Conservation (phyloP, 2,888 invertebrate genomes). For the Andrena flavipes region DNA sequence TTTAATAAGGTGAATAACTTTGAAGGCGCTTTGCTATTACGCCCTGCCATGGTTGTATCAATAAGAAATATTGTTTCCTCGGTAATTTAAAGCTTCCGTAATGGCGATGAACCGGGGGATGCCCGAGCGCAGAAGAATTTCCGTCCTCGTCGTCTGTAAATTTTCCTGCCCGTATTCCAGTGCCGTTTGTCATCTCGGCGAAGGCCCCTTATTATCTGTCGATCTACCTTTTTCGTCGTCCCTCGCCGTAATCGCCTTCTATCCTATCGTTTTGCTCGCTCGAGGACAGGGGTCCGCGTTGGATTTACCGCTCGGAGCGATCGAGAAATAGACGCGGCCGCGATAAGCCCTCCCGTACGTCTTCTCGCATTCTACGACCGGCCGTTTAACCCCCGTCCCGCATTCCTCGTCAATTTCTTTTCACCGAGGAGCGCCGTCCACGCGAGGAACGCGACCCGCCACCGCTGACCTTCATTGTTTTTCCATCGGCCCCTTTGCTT, state of each 20-base stretch:
- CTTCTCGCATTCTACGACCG: slow-evolving; percentile 53
- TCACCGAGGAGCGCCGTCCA: slow-evolving; percentile 16
- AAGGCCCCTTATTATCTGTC: slow-evolving; percentile 36
- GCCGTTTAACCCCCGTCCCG: slow-evolving; percentile 53
- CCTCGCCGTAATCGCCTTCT: slow-evolving; percentile 40
- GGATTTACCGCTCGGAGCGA: slow-evolving; percentile 65
- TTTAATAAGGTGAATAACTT: slow-evolving; percentile 5
- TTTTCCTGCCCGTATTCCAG: not conserved
- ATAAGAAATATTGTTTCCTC: slow-evolving; percentile 7
- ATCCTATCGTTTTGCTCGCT: slow-evolving; percentile 42
- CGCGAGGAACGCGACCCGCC: slow-evolving; percentile 67
- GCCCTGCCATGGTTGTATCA: not conserved
- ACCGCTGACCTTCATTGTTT: slow-evolving; percentile 66
- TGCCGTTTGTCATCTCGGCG: slow-evolving; percentile 41
- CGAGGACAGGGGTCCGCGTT: slow-evolving; percentile 43
- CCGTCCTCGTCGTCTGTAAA: slow-evolving; percentile 6
- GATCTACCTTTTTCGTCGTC: slow-evolving; percentile 49
- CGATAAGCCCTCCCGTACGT: slow-evolving; percentile 58
- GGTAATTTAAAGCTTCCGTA: not conserved
- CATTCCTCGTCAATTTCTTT: slow-evolving; percentile 68
- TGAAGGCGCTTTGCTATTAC: not conserved
- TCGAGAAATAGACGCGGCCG: slow-evolving; percentile 61
- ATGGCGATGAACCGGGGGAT: not conserved
- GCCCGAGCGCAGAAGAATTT: not conserved
- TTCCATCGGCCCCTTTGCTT: slow-evolving; percentile 48